Conservation (phyloP, 2,113 vertebrate species). For the Apodemus speciosus region DNA sequence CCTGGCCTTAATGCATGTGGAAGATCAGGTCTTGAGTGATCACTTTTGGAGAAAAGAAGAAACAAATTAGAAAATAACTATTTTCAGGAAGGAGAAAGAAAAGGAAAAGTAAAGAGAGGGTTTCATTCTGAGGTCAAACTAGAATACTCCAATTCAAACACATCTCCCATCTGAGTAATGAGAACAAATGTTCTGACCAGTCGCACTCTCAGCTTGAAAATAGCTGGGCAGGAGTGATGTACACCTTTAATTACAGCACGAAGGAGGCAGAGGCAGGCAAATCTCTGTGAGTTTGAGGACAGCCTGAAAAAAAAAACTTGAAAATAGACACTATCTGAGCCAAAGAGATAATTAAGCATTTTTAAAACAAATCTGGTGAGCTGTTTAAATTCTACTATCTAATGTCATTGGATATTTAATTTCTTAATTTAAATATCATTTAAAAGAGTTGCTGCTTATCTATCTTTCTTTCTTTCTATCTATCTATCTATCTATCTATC, state of each 20-base stretch:
- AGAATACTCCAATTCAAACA: background rate
- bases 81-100: background rate
- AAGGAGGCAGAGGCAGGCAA: background rate
- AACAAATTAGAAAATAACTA: slow-evolving; percentile 43
- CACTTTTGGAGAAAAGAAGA: background rate
- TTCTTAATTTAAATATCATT: slow-evolving; percentile 1
- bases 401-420: background rate
- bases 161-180: background rate
- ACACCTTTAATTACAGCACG: background rate
- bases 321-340: background rate
- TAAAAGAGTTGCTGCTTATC: background rate
- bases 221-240: background rate
- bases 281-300: background rate
- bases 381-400: background rate
- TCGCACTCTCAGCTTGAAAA: background rate
- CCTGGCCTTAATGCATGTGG: background rate
- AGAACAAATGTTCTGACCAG: background rate
- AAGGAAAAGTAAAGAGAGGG: too few relatives aligned
- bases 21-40: background rate
- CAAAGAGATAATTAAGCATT: background rate
- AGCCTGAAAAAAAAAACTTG: background rate
- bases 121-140: slow-evolving; percentile 16
- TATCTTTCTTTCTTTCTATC: background rate
- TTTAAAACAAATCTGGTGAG: background rate
- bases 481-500: background rate